A percentile compares a stretch with the other conserved stretches of the same genome.
phyloP scores from a whole-genome alignment of 2,113 vertebrate species.

The Laticauda colubrina region DNA sequence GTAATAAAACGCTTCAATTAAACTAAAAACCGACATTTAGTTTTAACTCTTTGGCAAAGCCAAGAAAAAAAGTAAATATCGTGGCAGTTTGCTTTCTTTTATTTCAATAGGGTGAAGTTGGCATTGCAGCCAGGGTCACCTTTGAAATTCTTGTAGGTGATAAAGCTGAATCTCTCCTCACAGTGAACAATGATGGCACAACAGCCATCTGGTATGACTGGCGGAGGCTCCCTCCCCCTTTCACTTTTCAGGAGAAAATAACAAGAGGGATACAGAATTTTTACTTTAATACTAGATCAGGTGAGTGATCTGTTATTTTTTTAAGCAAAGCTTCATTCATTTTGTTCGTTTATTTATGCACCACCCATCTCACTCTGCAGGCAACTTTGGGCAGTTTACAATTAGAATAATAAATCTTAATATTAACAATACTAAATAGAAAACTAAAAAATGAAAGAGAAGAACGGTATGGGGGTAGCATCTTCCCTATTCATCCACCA shows the following conservation, averaged over 20 bases:
- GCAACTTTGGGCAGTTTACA: background rate
- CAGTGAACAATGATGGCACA: conserved; percentile 82
- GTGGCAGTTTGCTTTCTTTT: background rate
- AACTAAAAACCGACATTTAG: background rate
- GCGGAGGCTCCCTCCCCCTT: conserved; percentile 68
- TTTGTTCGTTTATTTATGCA: background rate
- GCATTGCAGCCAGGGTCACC: conserved; percentile 76
- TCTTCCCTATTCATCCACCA: background rate
- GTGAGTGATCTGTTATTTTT: conserved; percentile 47
- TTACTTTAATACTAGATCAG: conserved; percentile 76
- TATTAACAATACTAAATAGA: background rate
- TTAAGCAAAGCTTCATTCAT: background rate
- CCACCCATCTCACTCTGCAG: background rate
- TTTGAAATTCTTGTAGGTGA: conserved; percentile 81
- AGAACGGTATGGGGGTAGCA: background rate
- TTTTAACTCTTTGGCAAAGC: background rate
- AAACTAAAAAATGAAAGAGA: background rate
- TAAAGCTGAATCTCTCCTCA: conserved; percentile 72
- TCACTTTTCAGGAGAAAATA: conserved; percentile 62
- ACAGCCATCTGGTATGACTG: conserved; percentile 84
- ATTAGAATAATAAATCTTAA: background rate
- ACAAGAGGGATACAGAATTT: conserved; percentile 58
- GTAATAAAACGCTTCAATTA: background rate
- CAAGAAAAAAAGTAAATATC: background rate
- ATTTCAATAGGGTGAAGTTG: conserved; percentile 71